phyloP scores from a whole-genome alignment of 2,888 invertebrate species.

The Hemistola chrysoprasaria region DNA sequence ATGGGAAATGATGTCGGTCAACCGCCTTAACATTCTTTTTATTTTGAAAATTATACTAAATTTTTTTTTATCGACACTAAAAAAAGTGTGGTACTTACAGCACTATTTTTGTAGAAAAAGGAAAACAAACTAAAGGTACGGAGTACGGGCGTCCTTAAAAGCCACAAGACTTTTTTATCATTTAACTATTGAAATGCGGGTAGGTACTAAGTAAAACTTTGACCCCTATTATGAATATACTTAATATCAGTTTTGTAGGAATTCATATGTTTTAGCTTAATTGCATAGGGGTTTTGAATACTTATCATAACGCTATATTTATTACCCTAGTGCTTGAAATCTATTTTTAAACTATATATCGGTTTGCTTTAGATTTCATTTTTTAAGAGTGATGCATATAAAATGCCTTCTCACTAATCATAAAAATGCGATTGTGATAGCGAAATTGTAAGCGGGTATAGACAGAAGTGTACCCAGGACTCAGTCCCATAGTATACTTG shows the following conservation, averaged over 20 bases:
- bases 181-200: slow-evolving; percentile 45
- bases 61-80: no score
- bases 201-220: slow-evolving; percentile 32
- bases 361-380: no score
- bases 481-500: no score
- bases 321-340: slow-evolving; percentile 39
- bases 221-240: slow-evolving; percentile 45
- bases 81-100: no score
- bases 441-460: no score
- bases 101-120: background rate
- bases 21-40: no score
- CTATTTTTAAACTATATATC: slow-evolving; percentile 34
- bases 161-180: slow-evolving; percentile 23
- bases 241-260: slow-evolving; percentile 58
- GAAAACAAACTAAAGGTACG: slow-evolving; percentile 8
- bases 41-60: no score
- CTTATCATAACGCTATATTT: slow-evolving; percentile 42
- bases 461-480: no score
- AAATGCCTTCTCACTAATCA: no score
- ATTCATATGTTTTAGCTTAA: slow-evolving; percentile 15
- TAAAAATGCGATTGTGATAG: no score
- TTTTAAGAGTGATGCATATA: no score
- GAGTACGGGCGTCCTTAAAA: slow-evolving; percentile 8
- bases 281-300: slow-evolving; percentile 54
- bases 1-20: no score